Conservation (phyloP, 2,113 vertebrate genomes). For the Acrocephalus kingi region DNA sequence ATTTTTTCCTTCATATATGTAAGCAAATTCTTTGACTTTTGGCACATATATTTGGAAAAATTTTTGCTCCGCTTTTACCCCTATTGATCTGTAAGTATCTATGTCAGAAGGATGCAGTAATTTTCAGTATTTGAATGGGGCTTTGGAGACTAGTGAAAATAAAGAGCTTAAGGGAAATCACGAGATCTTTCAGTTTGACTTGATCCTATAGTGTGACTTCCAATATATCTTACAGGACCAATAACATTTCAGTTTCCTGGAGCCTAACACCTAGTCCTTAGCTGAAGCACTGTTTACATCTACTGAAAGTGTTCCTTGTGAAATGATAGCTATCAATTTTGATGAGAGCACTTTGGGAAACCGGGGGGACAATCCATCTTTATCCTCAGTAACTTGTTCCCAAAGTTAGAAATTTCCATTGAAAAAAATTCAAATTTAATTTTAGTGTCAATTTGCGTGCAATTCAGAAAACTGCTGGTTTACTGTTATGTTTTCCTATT, state of each 20-base stretch:
- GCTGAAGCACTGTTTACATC: neutral
- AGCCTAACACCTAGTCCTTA: neutral
- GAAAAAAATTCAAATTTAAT: neutral
- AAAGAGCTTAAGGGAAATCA: neutral
- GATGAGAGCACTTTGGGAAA: neutral
- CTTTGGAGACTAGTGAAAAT: neutral
- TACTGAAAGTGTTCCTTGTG: neutral
- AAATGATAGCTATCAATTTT: neutral
- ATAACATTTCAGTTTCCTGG: neutral
- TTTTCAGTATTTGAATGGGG: neutral
- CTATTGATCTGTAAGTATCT: neutral
- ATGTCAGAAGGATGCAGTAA: neutral
- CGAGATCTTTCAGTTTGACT: neutral
- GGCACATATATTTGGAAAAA: neutral
- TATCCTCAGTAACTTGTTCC: neutral
- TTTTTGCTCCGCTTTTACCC: neutral
- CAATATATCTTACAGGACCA: neutral
- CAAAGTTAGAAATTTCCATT: neutral
- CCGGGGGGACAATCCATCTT: neutral
- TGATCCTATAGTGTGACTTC: neutral
- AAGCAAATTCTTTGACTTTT: neutral
- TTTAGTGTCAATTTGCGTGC: neutral
- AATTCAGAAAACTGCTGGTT: neutral
- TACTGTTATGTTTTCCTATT: neutral
- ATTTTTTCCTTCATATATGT: neutral